These are phyloP conservation scores for Leucophora obtusa DNA, from an alignment of 2,888 invertebrate genomes.

Conservation along the genomic window DNA sequence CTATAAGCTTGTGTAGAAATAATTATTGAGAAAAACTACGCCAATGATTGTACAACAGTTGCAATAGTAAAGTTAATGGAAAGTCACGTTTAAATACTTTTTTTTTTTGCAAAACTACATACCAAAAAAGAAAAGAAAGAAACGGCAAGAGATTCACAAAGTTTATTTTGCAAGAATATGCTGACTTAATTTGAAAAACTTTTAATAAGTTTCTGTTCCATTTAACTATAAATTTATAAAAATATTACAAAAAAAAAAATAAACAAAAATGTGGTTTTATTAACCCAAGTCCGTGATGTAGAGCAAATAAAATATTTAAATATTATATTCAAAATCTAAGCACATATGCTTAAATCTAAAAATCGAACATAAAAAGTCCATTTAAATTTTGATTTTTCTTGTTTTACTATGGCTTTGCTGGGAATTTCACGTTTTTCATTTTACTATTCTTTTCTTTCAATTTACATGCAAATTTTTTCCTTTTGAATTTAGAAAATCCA, in stretches of 20 bases:
- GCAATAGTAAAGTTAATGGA: conserved; percentile 5
- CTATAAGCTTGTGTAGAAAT: too few species aligned
- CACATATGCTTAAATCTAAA: too few species aligned
- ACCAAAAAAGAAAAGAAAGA: neutral
- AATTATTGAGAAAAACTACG: neutral
- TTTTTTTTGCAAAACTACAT: neutral
- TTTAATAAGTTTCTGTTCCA: neutral
- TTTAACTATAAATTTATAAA: neutral
- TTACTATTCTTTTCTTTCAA: conserved; percentile 6
- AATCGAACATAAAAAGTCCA: neutral
- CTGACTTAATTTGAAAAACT: neutral
- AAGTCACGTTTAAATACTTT: conserved; percentile 6
- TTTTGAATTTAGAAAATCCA: conserved; percentile 18
- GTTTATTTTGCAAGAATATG: neutral
- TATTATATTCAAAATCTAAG: too few species aligned
- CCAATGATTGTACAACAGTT: neutral
- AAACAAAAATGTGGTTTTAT: too few species aligned
- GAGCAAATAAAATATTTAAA: too few species aligned
- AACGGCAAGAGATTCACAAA: neutral
- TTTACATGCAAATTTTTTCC: conserved; percentile 43
- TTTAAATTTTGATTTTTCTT: neutral
- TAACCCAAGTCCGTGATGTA: too few species aligned
- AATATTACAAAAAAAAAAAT: too few species aligned
- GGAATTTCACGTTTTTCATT: neutral
- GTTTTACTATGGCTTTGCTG: neutral